Evolutionary conservation across 1,140 invertebrate genomes (phyloP).

Genomic region (Drosophila sulfurigaster): DNA sequence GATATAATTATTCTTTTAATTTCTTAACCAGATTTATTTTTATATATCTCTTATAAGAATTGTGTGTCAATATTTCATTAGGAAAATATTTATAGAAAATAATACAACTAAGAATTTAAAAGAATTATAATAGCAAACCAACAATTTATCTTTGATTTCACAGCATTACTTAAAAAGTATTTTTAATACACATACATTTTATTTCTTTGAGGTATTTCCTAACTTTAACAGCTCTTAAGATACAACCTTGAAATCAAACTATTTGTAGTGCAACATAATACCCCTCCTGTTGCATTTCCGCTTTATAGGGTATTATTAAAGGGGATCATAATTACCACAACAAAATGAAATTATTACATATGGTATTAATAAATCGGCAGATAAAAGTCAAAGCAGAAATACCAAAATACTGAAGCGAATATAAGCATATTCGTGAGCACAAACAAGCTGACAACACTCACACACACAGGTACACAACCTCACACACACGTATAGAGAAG

Average conservation of each 20-base stretch:
- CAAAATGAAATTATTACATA: constrained; percentile 31
- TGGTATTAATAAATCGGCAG: constrained; percentile 21
- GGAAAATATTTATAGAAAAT: no score
- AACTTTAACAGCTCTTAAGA: not conserved
- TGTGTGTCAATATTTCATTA: no score
- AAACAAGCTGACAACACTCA: not conserved
- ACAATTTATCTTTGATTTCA: no score
- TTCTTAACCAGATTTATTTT: no score
- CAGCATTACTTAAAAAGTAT: no score
- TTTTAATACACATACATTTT: no score
- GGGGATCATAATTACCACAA: constrained; percentile 15
- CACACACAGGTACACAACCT: not conserved
- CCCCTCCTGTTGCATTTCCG: not conserved
- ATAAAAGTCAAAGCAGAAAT: constrained; percentile 5
- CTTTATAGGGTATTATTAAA: constrained; percentile 12
- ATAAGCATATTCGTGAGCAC: not conserved
- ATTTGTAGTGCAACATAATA: not conserved
- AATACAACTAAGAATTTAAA: no score
- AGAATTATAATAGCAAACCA: no score
- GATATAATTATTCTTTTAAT: no score
- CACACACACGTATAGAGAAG: not conserved
- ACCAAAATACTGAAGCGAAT: not conserved
- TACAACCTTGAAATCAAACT: not conserved
- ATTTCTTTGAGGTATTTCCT: no score
- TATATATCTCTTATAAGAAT: no score